Evolutionary conservation across 2,888 invertebrate species (phyloP), one percentile per base, ranked within the genome.

Genomic region (Nemapogon koenigi): DNA sequence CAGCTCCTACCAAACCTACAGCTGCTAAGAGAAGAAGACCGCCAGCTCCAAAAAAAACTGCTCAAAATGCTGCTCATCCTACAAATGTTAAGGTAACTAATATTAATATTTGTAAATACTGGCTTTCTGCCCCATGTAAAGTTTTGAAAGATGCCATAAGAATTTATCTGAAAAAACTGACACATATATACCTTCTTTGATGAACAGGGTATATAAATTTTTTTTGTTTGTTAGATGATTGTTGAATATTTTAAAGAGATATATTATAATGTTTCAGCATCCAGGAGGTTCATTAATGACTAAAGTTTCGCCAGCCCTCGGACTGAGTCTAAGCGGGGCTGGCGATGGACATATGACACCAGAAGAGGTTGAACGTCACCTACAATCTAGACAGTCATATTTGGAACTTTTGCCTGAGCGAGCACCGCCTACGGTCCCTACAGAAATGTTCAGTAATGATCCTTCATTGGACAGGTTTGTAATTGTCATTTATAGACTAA

Each of bases 371-470:
- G 93, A 94, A 61, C 82, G 93, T 26, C 94, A 95, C 60, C 72
- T 95, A 44, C 94, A 94, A 61, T 90, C 93, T 10, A 81, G 90
- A 11, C 91, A 91, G 51, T 87, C 87, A 16, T 87, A 90, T 58
- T 72, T 90, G 70, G 90, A 92, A 63, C 72, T 92, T 44, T 81
- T 91, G 45, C 90, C 91, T 2, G 94, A 94, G 61, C 84, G 91
- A 49, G 91, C 94, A 18, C 92, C 94, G 1, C 88, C 92, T 1
- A 92, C 93, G 8, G 91, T 95, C 17, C 95, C 95, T 3, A 91
- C 89, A 27, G 94, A 95, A 71, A 93, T 95, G 89, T 95, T 96
- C 58, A 94, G 94, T 67, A 94, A 94, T 67, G 94, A 95, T 54
- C 92, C 92, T 37, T 93, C 94, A 1, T 71, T 91, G 33, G 92